phyloP scores from a whole-genome alignment of 1,140 invertebrate species.

The Metopolophium dirhodum region DNA sequence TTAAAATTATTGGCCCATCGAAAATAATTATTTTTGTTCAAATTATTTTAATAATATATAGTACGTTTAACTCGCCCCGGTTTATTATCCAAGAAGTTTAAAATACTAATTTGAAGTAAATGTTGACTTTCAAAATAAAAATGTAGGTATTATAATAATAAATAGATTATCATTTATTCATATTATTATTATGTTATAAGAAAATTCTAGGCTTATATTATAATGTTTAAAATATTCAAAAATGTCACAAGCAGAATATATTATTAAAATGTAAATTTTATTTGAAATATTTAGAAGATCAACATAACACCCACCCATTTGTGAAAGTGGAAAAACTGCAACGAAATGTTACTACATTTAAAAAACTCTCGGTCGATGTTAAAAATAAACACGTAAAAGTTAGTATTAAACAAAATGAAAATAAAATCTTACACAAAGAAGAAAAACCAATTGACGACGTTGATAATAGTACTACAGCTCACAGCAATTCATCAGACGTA shows the following conservation, averaged over 20 bases:
- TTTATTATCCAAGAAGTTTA: background rate
- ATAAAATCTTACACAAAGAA: background rate
- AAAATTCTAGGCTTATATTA: background rate
- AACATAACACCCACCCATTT: background rate
- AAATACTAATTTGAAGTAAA: background rate
- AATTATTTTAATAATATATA: background rate
- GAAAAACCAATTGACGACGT: background rate
- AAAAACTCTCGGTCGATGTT: background rate
- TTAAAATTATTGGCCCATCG: background rate
- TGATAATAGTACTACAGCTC: background rate
- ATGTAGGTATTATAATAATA: background rate
- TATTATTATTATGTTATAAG: background rate
- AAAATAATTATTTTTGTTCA: no score
- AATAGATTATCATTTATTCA: background rate
- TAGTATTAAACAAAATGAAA: background rate
- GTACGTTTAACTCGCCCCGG: background rate
- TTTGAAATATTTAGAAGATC: background rate
- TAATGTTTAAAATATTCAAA: conserved; percentile 20
- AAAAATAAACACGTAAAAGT: background rate
- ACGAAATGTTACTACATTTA: no score
- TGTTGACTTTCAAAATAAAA: background rate
- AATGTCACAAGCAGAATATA: background rate
- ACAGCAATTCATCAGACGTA: background rate
- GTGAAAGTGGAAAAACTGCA: background rate
- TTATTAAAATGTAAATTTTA: background rate